These are phyloP conservation scores for Lithosia quadra DNA, from an alignment of 2,888 invertebrate species.

Conservation along the genomic window DNA sequence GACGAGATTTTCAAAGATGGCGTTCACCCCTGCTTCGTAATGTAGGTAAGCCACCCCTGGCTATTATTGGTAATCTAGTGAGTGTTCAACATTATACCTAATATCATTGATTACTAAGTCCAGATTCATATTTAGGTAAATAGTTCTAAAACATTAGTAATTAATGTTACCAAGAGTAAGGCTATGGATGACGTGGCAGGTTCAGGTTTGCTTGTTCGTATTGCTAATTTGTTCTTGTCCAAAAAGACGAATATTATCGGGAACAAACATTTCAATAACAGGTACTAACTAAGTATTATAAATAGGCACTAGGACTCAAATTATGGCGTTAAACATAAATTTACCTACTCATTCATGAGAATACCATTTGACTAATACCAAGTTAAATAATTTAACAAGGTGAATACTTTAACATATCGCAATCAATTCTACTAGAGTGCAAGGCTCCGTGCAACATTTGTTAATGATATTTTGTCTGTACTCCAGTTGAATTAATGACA, in stretches of 20 bases:
- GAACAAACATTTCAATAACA: background rate
- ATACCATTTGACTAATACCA: background rate
- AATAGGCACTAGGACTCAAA: background rate
- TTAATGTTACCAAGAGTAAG: too few species aligned
- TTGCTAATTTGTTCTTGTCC: background rate
- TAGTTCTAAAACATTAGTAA: too few species aligned
- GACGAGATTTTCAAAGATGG: background rate
- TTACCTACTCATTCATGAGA: background rate
- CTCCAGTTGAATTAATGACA: constrained; percentile 24
- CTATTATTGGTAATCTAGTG: background rate
- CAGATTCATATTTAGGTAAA: too few species aligned
- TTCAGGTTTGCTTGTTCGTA: background rate
- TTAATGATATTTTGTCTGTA: constrained; percentile 38
- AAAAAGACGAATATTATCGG: background rate
- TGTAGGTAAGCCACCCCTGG: background rate
- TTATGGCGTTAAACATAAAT: background rate
- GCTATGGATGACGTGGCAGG: background rate
- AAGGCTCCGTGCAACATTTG: constrained; percentile 52
- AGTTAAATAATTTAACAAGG: background rate
- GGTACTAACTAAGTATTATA: background rate
- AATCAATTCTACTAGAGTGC: constrained; percentile 48
- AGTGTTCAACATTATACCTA: background rate
- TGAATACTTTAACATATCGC: constrained; percentile 47
- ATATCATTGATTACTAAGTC: too few species aligned
- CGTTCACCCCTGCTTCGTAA: background rate